Conservation (phyloP, 1,140 invertebrate genomes). For the Ceratina australensis region DNA sequence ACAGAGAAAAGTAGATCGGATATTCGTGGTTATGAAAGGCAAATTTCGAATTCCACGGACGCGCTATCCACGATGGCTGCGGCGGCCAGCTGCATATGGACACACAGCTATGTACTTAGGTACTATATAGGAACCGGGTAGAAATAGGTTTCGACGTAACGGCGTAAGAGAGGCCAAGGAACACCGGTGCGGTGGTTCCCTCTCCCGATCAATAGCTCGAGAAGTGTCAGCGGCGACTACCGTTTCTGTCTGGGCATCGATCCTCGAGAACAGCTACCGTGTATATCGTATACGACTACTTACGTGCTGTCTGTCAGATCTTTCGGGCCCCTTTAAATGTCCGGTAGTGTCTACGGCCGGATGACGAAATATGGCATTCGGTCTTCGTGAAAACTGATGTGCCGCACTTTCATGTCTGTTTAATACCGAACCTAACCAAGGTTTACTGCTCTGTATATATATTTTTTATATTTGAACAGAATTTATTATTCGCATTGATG, state of each 20-base stretch:
- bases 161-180: slow-evolving; percentile 37
- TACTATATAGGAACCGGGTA: not conserved
- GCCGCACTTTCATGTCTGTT: too few relatives aligned
- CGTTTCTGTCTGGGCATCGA: slow-evolving; percentile 71
- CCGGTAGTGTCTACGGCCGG: not conserved
- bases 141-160: slow-evolving; percentile 29
- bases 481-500: too few relatives aligned
- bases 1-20: slow-evolving; percentile 2
- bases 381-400: not conserved
- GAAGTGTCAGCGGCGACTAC: slow-evolving; percentile 64
- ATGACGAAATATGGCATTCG: not conserved
- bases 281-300: slow-evolving; percentile 25
- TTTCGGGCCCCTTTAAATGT: not conserved
- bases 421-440: too few relatives aligned
- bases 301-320: slow-evolving; percentile 28
- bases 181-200: slow-evolving; percentile 23
- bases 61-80: not conserved
- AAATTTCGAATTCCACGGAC: slow-evolving; percentile 12
- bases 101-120: not conserved
- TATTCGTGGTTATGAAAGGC: slow-evolving; percentile 11
- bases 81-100: not conserved
- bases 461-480: too few relatives aligned
- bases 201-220: slow-evolving; percentile 71
- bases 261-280: slow-evolving; percentile 47
- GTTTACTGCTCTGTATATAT: too few relatives aligned